Percentiles rank a stretch among this genome's conserved stretches.
Conservation (phyloP, 2,113 vertebrate species). For the Alosa alosa region DNA sequence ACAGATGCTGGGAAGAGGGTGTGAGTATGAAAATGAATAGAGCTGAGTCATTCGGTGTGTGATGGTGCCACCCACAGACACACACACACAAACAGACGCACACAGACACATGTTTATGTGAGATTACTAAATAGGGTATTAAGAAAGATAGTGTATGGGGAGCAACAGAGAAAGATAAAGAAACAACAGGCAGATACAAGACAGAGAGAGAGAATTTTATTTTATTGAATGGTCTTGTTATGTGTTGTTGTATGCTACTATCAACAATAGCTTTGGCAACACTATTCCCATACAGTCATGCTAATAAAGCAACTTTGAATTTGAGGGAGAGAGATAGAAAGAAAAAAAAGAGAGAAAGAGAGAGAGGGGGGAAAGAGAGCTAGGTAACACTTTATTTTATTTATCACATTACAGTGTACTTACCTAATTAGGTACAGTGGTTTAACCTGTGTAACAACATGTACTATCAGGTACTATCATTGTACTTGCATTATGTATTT, state of each 20-base stretch:
- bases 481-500: too few species aligned
- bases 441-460: too few species aligned
- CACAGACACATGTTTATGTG: not conserved
- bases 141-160: not conserved
- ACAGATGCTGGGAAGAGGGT: not conserved
- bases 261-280: too few species aligned
- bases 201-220: not conserved
- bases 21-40: slow-evolving; percentile 16
- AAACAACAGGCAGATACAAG: not conserved
- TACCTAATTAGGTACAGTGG: too few species aligned
- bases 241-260: too few species aligned
- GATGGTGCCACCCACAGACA: not conserved
- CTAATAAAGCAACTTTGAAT: too few species aligned
- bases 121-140: not conserved
- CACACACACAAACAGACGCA: not conserved
- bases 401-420: too few species aligned
- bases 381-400: too few species aligned
- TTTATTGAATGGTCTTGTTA: too few species aligned
- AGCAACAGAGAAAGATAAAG: not conserved
- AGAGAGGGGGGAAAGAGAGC: not conserved
- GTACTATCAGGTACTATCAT: too few species aligned
- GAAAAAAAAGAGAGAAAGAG: not conserved
- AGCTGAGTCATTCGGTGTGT: not conserved
- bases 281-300: too few species aligned
- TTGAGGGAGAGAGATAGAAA: too few species aligned